These are phyloP conservation scores for Caenorhabditis imperialis DNA, from an alignment of 2,888 invertebrate species.

Conservation along the genomic window DNA sequence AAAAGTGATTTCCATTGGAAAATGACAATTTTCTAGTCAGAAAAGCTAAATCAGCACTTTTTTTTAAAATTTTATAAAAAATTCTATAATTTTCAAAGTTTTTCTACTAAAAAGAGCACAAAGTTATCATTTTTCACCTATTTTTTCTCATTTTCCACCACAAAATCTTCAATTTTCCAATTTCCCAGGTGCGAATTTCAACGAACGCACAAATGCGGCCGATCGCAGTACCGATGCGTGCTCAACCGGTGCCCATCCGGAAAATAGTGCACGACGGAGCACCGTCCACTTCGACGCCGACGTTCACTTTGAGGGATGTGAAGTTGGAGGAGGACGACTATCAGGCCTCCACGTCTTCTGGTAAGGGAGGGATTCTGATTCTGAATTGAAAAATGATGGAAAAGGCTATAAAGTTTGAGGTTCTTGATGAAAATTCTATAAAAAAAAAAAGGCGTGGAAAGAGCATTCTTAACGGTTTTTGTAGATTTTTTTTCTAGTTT, in stretches of 20 bases:
- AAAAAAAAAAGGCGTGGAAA: no score
- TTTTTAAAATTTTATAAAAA: slow-evolving; percentile 5
- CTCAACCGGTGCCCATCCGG: slow-evolving; percentile 45
- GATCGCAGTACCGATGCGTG: slow-evolving; percentile 26
- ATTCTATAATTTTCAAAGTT: not conserved
- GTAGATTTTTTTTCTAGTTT: no score
- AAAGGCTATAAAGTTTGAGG: no score
- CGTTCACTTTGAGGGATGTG: slow-evolving; percentile 10
- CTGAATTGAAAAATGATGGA: no score
- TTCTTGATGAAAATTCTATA: no score
- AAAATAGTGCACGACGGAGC: slow-evolving; percentile 42
- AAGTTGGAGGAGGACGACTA: slow-evolving; percentile 16
- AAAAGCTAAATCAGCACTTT: not conserved
- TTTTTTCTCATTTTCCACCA: not conserved
- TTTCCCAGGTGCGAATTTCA: slow-evolving; percentile 34
- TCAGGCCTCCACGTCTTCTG: slow-evolving; percentile 33
- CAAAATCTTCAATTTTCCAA: not conserved
- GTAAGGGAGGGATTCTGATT: no score
- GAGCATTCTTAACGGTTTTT: no score
- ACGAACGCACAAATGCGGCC: slow-evolving; percentile 15
- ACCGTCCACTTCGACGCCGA: not conserved
- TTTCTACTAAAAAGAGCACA: no score
- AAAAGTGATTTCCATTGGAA: not conserved
- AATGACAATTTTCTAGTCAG: not conserved
- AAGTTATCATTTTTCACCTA: no score